These are phyloP conservation scores for Phyllostomus discolor DNA, from an alignment of 2,113 vertebrate genomes.

Conservation along the genomic window DNA sequence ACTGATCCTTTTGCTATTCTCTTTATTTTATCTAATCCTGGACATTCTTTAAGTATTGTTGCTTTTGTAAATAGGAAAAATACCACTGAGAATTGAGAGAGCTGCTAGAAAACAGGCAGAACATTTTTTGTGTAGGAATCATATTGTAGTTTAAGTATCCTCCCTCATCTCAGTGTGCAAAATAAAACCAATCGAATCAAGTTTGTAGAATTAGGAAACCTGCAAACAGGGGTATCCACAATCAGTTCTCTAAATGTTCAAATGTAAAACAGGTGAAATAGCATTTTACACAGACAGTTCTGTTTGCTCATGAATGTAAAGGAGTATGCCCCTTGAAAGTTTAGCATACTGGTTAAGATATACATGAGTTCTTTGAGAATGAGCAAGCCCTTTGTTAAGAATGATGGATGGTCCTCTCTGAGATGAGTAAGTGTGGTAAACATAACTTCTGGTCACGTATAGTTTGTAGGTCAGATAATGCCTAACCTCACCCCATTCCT, in stretches of 20 bases:
- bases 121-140: background rate
- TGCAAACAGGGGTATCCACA: background rate
- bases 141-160: background rate
- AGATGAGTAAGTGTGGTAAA: conserved; percentile 44
- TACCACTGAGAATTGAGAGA: background rate
- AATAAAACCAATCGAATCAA: background rate
- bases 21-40: background rate
- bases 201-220: background rate
- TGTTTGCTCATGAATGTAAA: conserved; percentile 8
- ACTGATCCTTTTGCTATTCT: background rate
- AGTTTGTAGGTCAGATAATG: conserved; percentile 45
- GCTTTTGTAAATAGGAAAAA: background rate
- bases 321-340: background rate
- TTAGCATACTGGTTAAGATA: background rate
- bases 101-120: background rate
- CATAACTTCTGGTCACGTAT: conserved; percentile 45
- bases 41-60: background rate
- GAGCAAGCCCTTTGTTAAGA: background rate
- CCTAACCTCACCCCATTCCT: conserved; percentile 41
- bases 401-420: background rate
- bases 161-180: too few relatives aligned
- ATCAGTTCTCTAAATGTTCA: background rate
- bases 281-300: background rate
- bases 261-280: background rate
- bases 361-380: conserved; percentile 1